Conservation (phyloP, 2,888 invertebrate species). For the Tiphia femorata region DNA sequence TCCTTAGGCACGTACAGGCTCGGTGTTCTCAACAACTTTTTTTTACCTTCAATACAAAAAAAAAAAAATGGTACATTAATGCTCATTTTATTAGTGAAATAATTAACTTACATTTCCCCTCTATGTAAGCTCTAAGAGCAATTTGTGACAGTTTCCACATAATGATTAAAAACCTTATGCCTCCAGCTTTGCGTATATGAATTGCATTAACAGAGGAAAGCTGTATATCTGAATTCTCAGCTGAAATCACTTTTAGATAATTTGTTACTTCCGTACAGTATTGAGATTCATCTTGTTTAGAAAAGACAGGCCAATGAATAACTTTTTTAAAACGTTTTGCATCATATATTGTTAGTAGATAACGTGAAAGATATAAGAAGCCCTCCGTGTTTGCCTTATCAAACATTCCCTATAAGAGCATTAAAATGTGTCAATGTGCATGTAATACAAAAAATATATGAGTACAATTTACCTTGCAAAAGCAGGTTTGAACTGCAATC, state of each 20-base stretch:
- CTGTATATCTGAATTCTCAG: constrained; percentile 57
- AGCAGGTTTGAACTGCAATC: constrained; percentile 56
- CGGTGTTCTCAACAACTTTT: not conserved
- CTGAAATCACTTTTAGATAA: constrained; percentile 50
- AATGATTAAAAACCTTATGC: constrained; percentile 58
- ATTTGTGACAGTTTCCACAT: constrained; percentile 63
- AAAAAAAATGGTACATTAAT: not conserved
- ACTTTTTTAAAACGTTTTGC: constrained; percentile 51
- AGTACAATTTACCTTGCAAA: constrained; percentile 39
- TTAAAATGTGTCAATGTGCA: not conserved
- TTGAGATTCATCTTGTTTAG: constrained; percentile 59
- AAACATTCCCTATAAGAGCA: constrained; percentile 60
- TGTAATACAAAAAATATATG: not conserved
- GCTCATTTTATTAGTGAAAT: not conserved
- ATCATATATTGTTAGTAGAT: constrained; percentile 59
- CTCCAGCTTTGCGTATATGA: constrained; percentile 59
- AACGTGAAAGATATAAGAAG: constrained; percentile 58
- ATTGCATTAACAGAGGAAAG: constrained; percentile 59
- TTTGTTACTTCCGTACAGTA: constrained; percentile 60
- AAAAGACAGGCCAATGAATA: constrained; percentile 60
- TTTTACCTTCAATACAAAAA: not conserved
- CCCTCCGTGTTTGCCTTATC: constrained; percentile 63
- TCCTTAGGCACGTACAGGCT: not conserved
- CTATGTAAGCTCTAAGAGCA: constrained; percentile 50
- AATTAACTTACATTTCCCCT: constrained; percentile 43